Base-by-base conservation (phyloP, 2,888 invertebrate genomes). In the Amphipyra berbera region DNA sequence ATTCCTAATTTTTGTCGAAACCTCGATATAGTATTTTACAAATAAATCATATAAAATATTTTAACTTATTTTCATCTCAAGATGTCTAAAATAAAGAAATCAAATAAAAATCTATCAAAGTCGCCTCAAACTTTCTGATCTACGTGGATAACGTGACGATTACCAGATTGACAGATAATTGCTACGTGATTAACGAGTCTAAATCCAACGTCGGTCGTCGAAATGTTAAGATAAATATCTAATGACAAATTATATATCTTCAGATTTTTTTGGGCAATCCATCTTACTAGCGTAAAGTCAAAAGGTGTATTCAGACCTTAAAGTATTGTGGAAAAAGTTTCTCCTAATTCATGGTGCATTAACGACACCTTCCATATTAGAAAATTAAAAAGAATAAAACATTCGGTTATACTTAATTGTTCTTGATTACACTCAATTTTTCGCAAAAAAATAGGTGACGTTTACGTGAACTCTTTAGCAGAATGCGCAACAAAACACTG, bases 241-340 rank as follows among this genome's bases (percentile, higher is more conserved):
- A 40, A 41, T 10, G 44, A 53, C 14, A 37, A 56, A 68, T 37
- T n/a, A 12, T 21, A 8, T 15, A 3, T 38, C 40, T 40, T 68
- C 35, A 8, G 10, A 7, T 41, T 68, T 63, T 68, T 68, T 53
- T 30, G 12, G 30, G 14, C n/a, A 69, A 49, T 69, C n/a, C 2
- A 38, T 68, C 69, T 50, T 37, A n/a, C 6, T 48, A 12, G 13
- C 30, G 42, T 14, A 35, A 46, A 44, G 12, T 37, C 13, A 2
- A 35, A 47, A 33, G 0, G 14, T 10, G 12, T 21, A 46, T 30
- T 30, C n/a, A 30, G 3, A 21, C 21, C 6, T 30, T 4, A 30
- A 7, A 30, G 30, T 37, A 10, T 7, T 7, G 30, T 37, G 1
- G 9, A 37, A 37, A 10, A 37, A 37, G 10, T 10, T 10, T 12